These are phyloP conservation scores for Ptilonorhynchus violaceus DNA, from an alignment of 2,113 vertebrate genomes.

Conservation along the genomic window DNA sequence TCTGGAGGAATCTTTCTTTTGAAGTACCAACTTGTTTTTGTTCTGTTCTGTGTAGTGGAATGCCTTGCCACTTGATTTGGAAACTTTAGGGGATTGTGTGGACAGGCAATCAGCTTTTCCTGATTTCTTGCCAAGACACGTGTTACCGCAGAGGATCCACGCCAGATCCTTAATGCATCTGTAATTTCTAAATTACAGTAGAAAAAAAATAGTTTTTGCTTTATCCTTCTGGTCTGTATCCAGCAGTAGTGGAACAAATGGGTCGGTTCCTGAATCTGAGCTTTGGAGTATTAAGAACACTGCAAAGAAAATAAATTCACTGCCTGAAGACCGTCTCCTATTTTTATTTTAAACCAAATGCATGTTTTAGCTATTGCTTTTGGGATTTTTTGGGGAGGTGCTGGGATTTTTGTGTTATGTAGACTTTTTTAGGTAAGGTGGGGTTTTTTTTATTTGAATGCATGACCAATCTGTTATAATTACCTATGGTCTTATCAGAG, in stretches of 20 bases:
- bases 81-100: background rate
- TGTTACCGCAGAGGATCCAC: background rate
- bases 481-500: background rate
- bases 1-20: background rate
- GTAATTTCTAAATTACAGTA: background rate
- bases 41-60: background rate
- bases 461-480: background rate
- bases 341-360: background rate
- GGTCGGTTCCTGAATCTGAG: background rate
- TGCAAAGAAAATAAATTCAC: background rate
- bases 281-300: background rate
- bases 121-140: background rate
- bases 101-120: background rate
- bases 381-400: rapidly evolving
- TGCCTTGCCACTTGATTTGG: background rate
- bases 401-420: background rate
- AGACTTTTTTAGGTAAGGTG: background rate
- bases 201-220: background rate
- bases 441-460: background rate
- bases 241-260: background rate
- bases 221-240: background rate
- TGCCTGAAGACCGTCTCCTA: background rate
- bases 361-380: background rate
- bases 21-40: background rate
- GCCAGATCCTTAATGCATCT: background rate